Conservation (phyloP, 2,113 vertebrate species). For the Brachyhypopomus gauderio region DNA sequence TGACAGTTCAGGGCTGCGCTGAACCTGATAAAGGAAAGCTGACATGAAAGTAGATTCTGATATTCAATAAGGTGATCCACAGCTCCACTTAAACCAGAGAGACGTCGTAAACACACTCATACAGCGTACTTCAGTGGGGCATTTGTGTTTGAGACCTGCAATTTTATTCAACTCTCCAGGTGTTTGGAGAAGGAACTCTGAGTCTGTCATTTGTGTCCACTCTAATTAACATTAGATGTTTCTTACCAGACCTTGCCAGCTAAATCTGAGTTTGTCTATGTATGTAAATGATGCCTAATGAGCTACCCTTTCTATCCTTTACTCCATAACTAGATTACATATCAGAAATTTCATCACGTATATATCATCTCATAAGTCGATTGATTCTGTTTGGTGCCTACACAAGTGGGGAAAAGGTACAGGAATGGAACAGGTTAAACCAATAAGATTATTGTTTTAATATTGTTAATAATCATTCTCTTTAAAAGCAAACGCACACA, state of each 20-base stretch:
- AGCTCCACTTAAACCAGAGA: not conserved
- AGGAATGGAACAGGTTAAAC: not conserved
- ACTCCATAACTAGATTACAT: not conserved
- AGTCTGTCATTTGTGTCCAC: conserved; percentile 13
- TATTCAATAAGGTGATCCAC: not conserved
- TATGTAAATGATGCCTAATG: not conserved
- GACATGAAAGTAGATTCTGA: not conserved
- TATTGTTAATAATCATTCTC: too few species aligned
- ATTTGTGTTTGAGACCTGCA: not conserved
- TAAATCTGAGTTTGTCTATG: not conserved
- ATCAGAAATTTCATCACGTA: not conserved
- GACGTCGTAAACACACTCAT: not conserved
- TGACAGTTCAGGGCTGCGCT: conserved; percentile 17
- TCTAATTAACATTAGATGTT: conserved; percentile 29
- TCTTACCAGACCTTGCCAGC: conserved; percentile 1
- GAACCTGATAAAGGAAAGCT: not conserved
- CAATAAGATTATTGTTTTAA: conserved; percentile 29
- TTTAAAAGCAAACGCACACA: not conserved
- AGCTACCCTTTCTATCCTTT: too few species aligned
- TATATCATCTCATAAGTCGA: not conserved
- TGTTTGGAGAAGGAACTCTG: not conserved
- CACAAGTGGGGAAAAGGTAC: not conserved
- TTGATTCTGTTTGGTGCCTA: not conserved
- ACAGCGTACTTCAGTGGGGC: not conserved
- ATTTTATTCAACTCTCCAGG: not conserved